phyloP scores from a whole-genome alignment of 2,113 vertebrate genomes.

The Chinchilla lanigera region DNA sequence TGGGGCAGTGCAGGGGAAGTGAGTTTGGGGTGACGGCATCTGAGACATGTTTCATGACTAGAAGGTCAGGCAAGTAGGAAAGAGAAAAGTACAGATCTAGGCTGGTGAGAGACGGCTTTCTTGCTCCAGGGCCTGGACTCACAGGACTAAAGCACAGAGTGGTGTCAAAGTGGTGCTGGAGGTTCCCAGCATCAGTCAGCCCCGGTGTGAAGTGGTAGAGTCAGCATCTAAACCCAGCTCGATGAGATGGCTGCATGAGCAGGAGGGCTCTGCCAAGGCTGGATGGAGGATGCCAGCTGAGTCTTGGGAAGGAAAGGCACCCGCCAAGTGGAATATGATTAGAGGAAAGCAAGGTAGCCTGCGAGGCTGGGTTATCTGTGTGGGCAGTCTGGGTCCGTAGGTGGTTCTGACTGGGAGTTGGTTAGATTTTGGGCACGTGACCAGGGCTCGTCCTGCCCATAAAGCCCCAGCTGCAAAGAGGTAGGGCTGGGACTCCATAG shows the following conservation, averaged over 20 bases:
- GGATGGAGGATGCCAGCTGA: no score
- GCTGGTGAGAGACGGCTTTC: not conserved
- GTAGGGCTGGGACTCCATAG: no score
- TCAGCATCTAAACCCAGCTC: rapidly evolving
- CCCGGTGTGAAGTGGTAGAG: rapidly evolving
- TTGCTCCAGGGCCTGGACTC: not conserved
- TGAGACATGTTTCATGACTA: not conserved
- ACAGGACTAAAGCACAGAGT: not conserved
- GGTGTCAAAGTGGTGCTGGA: not conserved
- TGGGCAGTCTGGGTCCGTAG: not conserved
- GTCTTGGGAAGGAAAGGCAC: not conserved
- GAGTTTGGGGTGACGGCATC: not conserved
- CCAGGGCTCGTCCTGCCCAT: not conserved
- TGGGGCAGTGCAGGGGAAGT: not conserved
- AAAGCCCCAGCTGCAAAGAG: not conserved
- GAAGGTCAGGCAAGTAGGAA: not conserved
- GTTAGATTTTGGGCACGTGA: not conserved
- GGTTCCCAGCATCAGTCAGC: not conserved
- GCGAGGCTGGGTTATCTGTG: not conserved
- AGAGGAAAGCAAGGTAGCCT: not conserved
- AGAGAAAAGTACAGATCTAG: not conserved
- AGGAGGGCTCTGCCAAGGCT: not conserved
- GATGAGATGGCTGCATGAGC: not conserved
- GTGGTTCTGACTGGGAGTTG: not conserved
- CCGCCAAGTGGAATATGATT: not conserved